A percentile compares a stretch with the other conserved stretches of the same genome.
These are phyloP conservation scores for Hydropsyche tenuis DNA, from an alignment of 1,140 invertebrate genomes.

Conservation along the genomic window DNA sequence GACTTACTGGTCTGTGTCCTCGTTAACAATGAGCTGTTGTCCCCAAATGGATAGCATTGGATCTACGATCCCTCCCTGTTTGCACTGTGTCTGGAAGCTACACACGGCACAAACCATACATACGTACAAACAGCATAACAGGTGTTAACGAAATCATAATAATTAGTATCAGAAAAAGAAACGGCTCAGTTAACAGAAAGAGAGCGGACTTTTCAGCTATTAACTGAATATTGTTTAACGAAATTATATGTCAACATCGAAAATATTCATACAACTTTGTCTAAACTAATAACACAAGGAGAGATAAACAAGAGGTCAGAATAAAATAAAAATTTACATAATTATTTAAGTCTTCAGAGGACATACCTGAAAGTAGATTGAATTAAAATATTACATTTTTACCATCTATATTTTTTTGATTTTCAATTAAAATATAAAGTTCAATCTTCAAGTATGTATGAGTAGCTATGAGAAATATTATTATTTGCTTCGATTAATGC, in stretches of 20 bases:
- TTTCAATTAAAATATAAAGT: too few species aligned
- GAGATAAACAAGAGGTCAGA: neutral
- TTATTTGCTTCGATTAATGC: too few species aligned
- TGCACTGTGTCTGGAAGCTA: slow-evolving; percentile 93
- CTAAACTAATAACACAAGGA: neutral
- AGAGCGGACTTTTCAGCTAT: slow-evolving; percentile 46
- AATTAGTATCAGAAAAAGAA: slow-evolving; percentile 39
- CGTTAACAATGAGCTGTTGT: slow-evolving; percentile 95
- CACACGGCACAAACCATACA: slow-evolving; percentile 54
- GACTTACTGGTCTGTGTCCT: slow-evolving; percentile 95
- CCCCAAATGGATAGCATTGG: slow-evolving; percentile 97
- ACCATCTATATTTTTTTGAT: too few species aligned
- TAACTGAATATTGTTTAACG: slow-evolving; percentile 1
- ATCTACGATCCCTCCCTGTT: slow-evolving; percentile 94
- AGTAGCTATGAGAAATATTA: too few species aligned
- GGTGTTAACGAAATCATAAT: slow-evolving; percentile 38
- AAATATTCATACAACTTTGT: neutral
- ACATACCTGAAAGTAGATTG: too few species aligned
- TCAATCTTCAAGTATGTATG: too few species aligned
- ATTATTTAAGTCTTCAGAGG: too few species aligned
- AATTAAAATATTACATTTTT: too few species aligned
- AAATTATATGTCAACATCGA: slow-evolving; percentile 15
- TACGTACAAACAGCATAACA: slow-evolving; percentile 48
- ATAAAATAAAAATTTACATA: neutral
- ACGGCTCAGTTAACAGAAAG: slow-evolving; percentile 43